Base-by-base conservation (phyloP, 2,888 invertebrate genomes). In the Apotomis betuletana region DNA sequence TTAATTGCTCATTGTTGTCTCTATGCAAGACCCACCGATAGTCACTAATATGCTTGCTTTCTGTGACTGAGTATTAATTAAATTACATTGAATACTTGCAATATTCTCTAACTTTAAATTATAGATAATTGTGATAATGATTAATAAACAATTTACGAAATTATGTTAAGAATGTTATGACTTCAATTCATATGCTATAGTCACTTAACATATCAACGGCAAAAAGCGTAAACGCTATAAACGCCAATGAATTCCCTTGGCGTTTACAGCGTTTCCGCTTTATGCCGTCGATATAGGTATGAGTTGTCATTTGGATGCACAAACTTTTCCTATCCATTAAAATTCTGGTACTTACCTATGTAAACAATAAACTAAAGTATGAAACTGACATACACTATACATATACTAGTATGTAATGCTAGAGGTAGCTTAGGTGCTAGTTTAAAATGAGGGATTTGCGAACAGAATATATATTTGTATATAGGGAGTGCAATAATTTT, bases 1-100 rank as follows among this genome's bases (percentile, higher is more conserved):
- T 60, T 67, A 12, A 67, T 71, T 67, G 67, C 71, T 71, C 67
- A 67, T 57, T 62, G 44, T 61, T 57, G 15, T 67, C 61, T 61
- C 61, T 62, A 52, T 67, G 54, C 49, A 57, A 67, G 67, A 67
- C 71, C 71, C 71, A 71, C 71, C 71, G 71, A 71, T 62, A 61
- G 67, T 62, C 67, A 71, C 61, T 62, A 46, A 71, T 67, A 61
- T 67, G 27, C 52, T 67, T 62, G 57, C 57, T 55, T 58, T n/a
- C 57, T 62, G 67, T 67, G 62, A 67, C 71, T 64, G 67, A 71
- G 61, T 62, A 71, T 70, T 67, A 70, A 57, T 67, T 67, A 61
- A 71, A 67, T 51, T 51, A 51, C 41, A 55, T 55, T 71, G 8
- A 71, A 61, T 57, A 61, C n/a, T 57, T 58, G 51, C 57, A 67